Percentiles rank a stretch among this genome's conserved stretches.
Evolutionary conservation across 2,797 vertebrate genomes (phyloP).

Genomic region (Carapus acus): DNA sequence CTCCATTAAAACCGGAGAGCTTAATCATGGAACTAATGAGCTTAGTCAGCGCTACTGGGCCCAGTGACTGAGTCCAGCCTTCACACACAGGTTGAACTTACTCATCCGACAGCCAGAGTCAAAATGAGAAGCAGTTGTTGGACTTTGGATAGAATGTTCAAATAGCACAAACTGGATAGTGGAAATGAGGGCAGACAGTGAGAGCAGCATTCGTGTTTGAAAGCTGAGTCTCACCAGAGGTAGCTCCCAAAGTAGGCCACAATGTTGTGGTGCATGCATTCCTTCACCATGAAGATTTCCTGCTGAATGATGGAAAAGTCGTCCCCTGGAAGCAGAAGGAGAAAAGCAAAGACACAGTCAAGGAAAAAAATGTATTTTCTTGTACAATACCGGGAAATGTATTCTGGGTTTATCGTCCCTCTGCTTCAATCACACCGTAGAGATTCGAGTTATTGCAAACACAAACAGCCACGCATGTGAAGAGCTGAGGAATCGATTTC

Average conservation of each 20-base stretch:
- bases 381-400: conserved; percentile 12
- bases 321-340: conserved; percentile 80
- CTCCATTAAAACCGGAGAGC: conserved; percentile 39
- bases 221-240: conserved; percentile 82
- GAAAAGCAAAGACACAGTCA: conserved; percentile 44
- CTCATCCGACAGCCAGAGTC: too few relatives aligned
- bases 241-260: conserved; percentile 99
- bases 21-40: conserved; percentile 32
- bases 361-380: conserved; percentile 22
- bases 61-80: conserved; percentile 45
- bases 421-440: background rate
- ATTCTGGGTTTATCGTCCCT: conserved; percentile 4
- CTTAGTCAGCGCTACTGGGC: conserved; percentile 35
- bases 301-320: conserved; percentile 99
- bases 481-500: background rate
- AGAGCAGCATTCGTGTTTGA: conserved; percentile 33
- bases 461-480: background rate
- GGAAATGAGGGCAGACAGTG: conserved; percentile 23
- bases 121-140: too few relatives aligned
- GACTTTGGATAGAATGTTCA: conserved; percentile 25
- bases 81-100: conserved; percentile 41
- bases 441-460: too few relatives aligned
- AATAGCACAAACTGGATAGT: conserved; percentile 14
- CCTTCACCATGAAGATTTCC: conserved; percentile 99
- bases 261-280: conserved; percentile 97